Evolutionary conservation across 2,888 invertebrate genomes (phyloP), one percentile per base, ranked within the genome.

Genomic region (Drosophila cognata): DNA sequence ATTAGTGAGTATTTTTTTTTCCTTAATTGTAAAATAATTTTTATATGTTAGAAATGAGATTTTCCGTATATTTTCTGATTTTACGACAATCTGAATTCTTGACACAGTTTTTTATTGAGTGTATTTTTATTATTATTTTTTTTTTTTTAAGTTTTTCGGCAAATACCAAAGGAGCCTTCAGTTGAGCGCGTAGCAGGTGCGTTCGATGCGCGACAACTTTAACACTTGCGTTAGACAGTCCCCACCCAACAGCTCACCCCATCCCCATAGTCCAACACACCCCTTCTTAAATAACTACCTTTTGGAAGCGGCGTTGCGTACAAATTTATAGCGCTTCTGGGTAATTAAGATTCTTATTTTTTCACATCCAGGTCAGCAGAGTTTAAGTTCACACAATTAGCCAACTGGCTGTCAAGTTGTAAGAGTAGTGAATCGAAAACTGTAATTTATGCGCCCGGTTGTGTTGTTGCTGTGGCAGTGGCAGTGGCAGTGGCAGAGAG

Each of bases 291-390:
- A 29, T 13, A 33, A 21, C 21, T 57, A 28, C 2, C 18, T 21
- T 50, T 46, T 41, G 18, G 46, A 65, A 69, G 57, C 70, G 69
- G 56, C 57, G 61, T 69, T 76, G 72, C 72, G 72, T 68, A 59
- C 36, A 62, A 79, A 79, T 83, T 81, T 81, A 79, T 79, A 52
- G 70, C 73, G 56, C 60, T 71, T 69, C 74, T 71, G 77, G 83
- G 88, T 84, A 84, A 88, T 87, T 88, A 88, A 80, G 84, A 72
- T 71, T 82, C 77, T 38, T 29, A 56, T 28, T n/a, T 10, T 16
- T 33, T 56, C 60, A 56, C 35, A 10, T n/a, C 41, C 29, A 21
- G 55, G 50, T 50, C 43, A 55, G 18, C 21, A 35, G 59, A 56
- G 35, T 43, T 55, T 46, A 18, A 11, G 28, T 18, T 43, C 58